Base-by-base conservation (phyloP, 1,140 invertebrate genomes). In the Parapsyche elsis region DNA sequence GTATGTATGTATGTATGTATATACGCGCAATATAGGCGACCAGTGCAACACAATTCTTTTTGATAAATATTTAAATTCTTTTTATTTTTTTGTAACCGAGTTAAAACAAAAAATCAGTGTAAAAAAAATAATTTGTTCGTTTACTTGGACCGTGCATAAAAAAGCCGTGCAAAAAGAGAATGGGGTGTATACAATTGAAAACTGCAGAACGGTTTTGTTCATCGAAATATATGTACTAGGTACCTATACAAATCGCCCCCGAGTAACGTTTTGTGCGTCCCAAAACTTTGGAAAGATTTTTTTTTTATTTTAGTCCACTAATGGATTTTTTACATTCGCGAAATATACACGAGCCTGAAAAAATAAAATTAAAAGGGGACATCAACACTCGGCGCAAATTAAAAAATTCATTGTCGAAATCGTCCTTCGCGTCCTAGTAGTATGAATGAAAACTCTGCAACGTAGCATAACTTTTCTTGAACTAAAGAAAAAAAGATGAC, bases 321-420 rank as follows among this genome's bases (percentile, higher is more conserved):
- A 76, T 76, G 74, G 74, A 76, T 30, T 76, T 76, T 74, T 75
- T 76, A 46, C 71, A 49, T 21, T 19, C 21, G 59, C 59, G 71
- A 53, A 71, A 30, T 38, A 71, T 44, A 24, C 38, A 5, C 64
- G 64, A n/a, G n/a, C n/a, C 70, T 30, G 46, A 74, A 49, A 49
- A 49, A 16, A 23, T 10, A 61, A 61, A 61, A 61, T 53, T 53
- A 16, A 53, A 53, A 53, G 49, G 49, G 49, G 10, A 53, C 45
- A 53, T 1, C 9, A 61, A 23, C 14, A 19, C 9, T 12, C 12
- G 10, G 64, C 0, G 5, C 64, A 9, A 24, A 24, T 67, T 67
- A 26, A 67, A 67, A 67, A 67, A 26, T 67, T 67, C 24, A 67
- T 67, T 5, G 59, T 9, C 64, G 24, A 24, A 38, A 38, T 38